Evolutionary conservation across 2,888 invertebrate species (phyloP).

Genomic region (Drosophila ustulata): DNA sequence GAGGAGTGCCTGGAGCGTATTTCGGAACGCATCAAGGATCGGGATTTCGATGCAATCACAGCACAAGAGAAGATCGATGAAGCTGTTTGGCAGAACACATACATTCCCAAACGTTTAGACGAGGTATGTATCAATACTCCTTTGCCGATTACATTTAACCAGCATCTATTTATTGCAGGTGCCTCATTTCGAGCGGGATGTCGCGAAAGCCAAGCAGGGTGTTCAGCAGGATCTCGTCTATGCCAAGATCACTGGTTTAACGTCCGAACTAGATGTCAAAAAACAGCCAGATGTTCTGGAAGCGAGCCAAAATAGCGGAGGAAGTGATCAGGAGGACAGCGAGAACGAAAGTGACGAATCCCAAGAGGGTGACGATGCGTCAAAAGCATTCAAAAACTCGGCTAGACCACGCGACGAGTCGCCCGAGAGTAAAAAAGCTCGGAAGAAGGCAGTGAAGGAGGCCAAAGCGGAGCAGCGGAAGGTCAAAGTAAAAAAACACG

Average conservation of each 20-base stretch:
- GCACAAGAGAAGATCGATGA: constrained; percentile 93
- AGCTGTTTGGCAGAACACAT: constrained; percentile 96
- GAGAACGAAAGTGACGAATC: constrained; percentile 48
- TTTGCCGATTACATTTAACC: neutral
- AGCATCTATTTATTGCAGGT: constrained; percentile 86
- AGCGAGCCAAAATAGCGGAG: constrained; percentile 39
- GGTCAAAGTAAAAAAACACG: constrained; percentile 95
- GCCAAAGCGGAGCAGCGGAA: constrained; percentile 95
- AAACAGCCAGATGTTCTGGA: constrained; percentile 88
- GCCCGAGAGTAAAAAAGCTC: constrained; percentile 91
- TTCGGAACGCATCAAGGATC: constrained; percentile 88
- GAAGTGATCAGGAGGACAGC: constrained; percentile 45
- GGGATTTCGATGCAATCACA: constrained; percentile 88
- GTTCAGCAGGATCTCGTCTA: constrained; percentile 91
- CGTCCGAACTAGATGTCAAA: constrained; percentile 91
- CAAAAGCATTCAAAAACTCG: constrained; percentile 87
- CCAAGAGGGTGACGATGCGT: constrained; percentile 59
- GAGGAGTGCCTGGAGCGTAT: constrained; percentile 92
- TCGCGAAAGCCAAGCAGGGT: constrained; percentile 91
- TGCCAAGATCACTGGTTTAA: constrained; percentile 94
- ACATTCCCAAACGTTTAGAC: constrained; percentile 95
- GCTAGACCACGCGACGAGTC: constrained; percentile 92
- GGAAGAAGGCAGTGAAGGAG: constrained; percentile 95
- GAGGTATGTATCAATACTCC: constrained; percentile 87
- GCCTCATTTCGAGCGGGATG: constrained; percentile 94